Evolutionary conservation across 1,140 invertebrate species (phyloP), one percentile per base, ranked within the genome.

Genomic region (Agrypnia vestita): DNA sequence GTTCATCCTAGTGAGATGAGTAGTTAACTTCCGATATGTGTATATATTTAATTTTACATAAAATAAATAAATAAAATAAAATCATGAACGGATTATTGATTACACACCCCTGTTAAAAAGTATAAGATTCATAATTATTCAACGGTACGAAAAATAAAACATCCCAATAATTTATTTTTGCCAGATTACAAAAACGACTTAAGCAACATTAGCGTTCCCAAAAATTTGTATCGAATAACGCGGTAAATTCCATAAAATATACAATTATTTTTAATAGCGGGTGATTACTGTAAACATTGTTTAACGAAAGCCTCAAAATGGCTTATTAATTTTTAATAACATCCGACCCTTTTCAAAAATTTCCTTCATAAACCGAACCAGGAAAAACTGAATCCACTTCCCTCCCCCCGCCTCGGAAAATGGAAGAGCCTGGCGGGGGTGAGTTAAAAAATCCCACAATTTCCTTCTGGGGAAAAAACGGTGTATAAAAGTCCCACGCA

Each of bases 311-410:
- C 43, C 67, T 47, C 17, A 56, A 78, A 71, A 83, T 72, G 81
- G 75, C 81, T 83, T 80, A 83, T 83, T 83, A 83, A 83, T 83
- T 83, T 83, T 83, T 83, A 83, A 83, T 83, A 77, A 80, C 77
- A 80, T 80, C 79, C 78, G 56, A 83, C 81, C 81, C 81, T 83
- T 83, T 80, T 83, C 79, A 79, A 79, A 82, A 80, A 77, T 82
- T 77, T 77, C 81, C 74, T 69, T 55, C 53, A 55, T 25, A 76
- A 59, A 25, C 56, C 47, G 47, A 25, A 59, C 59, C 61, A 13
- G 71, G 61, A 64, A 64, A 64, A 43, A 35, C 61, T 25, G 35
- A 11, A 10, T 35, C 47, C 67, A 15, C 43, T 17, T 71, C 67
- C 25, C 43, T 44, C 47, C 47, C 3, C 35, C 56, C 43, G 47